Evolutionary conservation across 2,888 invertebrate species (phyloP), one percentile per base, ranked within the genome.

Genomic region (Agapostemon virescens): DNA sequence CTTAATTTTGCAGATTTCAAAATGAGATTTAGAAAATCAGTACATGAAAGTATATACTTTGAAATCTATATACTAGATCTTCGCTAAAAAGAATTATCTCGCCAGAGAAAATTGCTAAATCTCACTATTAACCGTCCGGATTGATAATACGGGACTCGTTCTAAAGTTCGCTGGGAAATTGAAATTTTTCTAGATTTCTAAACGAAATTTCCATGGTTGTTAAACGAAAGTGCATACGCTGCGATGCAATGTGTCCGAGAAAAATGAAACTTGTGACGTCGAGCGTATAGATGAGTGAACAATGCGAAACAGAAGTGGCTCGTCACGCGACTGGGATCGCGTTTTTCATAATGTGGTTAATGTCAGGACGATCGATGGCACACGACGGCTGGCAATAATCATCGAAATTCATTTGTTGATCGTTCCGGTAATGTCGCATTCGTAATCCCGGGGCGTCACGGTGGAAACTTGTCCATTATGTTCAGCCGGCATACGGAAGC

Each of bases 401-500:
- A n/a, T 55, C 40, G 70, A 70, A 61, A 33, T 55, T 42, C n/a
- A 23, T 70, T 42, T 26, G 36, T 30, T 40, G 23, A 38, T 40
- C 38, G 64, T 40, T 30, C 36, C 42, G 38, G 7, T 70, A 63
- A 52, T 61, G 74, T 74, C 63, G 11, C 67, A 42, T 74, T 82
- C 74, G 72, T 81, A 71, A 76, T 81, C 70, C 76, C 67, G 63
- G 74, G 63, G 71, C 63, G 73, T 30, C 42, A 36, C 67, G 42
- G 67, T 67, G 69, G 70, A 45, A 68, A 67, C 69, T 72, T 69
- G 66, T 45, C 73, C 73, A 84, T 84, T 83, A 79, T 64, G 55
- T 81, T 77, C 74, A 61, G 45, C 71, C 67, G 70, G 58, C 74
- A 80, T 68, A 61, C 84, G 83, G 85, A 86, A 85, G 83, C 70